A percentile compares a stretch with the other conserved stretches of the same genome.
Conservation (phyloP, 2,888 invertebrate genomes). For the Troilus luridus region DNA sequence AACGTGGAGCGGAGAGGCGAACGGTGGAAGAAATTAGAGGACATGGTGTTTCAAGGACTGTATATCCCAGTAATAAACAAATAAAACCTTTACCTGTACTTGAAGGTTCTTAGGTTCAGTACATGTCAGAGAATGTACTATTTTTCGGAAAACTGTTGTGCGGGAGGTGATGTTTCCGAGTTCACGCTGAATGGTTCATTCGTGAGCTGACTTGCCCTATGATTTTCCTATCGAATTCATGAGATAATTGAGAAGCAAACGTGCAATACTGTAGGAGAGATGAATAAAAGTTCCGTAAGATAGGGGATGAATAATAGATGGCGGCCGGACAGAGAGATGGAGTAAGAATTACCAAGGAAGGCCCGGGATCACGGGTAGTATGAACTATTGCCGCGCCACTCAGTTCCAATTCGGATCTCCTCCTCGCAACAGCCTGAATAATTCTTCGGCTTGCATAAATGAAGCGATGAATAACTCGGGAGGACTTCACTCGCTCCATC, state of each 20-base stretch:
- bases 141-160: too few relatives aligned
- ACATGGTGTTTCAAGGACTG: too few relatives aligned
- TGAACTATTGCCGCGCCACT: slow-evolving; percentile 36
- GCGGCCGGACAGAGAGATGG: background rate
- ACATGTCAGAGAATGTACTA: too few relatives aligned
- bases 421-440: slow-evolving; percentile 26
- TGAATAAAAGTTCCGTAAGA: slow-evolving; percentile 10
- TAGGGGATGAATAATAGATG: slow-evolving; percentile 38
- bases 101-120: too few relatives aligned
- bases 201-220: too few relatives aligned
- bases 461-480: slow-evolving; percentile 31
- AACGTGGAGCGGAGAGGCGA: too few relatives aligned
- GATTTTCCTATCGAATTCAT: background rate
- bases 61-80: too few relatives aligned
- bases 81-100: too few relatives aligned
- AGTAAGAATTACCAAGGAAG: background rate
- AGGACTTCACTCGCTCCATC: slow-evolving; percentile 33
- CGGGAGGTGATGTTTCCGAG: too few relatives aligned
- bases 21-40: too few relatives aligned
- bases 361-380: background rate
- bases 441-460: slow-evolving; percentile 39
- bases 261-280: background rate
- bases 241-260: background rate
- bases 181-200: too few relatives aligned
- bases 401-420: slow-evolving; percentile 23